phyloP scores from a whole-genome alignment of 2,888 invertebrate species.

The Bellardia bayeri region DNA sequence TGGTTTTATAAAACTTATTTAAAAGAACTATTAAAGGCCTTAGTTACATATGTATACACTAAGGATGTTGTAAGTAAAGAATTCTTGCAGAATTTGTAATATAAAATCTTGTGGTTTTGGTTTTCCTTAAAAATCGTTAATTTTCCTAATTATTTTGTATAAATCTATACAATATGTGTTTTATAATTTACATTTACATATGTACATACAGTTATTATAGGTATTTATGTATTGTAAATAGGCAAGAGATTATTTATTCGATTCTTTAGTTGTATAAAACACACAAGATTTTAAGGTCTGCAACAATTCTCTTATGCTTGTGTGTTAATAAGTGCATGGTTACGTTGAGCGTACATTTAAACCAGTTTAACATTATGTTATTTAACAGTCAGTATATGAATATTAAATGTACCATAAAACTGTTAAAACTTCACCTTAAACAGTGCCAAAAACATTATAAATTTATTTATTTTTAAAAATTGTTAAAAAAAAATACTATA shows the following conservation, averaged over 20 bases:
- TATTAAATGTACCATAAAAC: neutral
- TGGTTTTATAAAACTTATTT: neutral
- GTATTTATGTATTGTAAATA: neutral
- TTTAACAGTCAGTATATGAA: conserved; percentile 14
- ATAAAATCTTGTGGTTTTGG: too few relatives aligned
- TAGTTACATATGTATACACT: too few relatives aligned
- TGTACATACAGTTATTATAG: too few relatives aligned
- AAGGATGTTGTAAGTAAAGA: too few relatives aligned
- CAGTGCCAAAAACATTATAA: neutral
- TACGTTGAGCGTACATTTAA: neutral
- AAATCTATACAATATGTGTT: too few relatives aligned
- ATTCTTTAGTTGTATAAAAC: too few relatives aligned
- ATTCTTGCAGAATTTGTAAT: too few relatives aligned
- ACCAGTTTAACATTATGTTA: conserved; percentile 17
- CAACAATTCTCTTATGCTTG: neutral
- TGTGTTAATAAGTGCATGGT: neutral
- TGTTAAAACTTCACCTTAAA: conserved; percentile 42
- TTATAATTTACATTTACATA: too few relatives aligned
- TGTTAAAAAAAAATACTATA: conserved; percentile 53
- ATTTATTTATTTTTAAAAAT: conserved; percentile 31
- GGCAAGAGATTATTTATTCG: neutral
- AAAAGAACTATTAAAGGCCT: too few relatives aligned
- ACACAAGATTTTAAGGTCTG: too few relatives aligned
- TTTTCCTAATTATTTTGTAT: too few relatives aligned
- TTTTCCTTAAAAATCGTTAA: too few relatives aligned